phyloP scores from a whole-genome alignment of 1,140 invertebrate species.

The Phocides pigmalion region DNA sequence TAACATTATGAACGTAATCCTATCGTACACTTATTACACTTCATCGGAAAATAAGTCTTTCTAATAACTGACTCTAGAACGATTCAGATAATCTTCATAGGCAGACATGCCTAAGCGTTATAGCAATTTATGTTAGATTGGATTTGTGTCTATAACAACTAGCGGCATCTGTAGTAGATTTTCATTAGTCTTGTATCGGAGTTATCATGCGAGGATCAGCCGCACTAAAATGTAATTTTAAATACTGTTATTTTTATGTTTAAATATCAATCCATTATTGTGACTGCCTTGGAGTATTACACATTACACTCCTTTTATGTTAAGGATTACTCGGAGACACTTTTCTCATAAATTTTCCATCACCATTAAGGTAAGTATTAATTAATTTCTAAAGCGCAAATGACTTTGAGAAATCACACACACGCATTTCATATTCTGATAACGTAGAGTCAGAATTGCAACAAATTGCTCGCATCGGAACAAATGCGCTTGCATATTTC shows the following conservation, averaged over 20 bases:
- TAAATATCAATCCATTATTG: too few relatives aligned
- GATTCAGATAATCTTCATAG: conserved; percentile 26
- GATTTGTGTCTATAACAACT: conserved; percentile 24
- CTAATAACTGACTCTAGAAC: conserved; percentile 14
- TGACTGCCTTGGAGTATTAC: too few relatives aligned
- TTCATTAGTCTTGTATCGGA: background rate
- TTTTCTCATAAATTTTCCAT: too few relatives aligned
- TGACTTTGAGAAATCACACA: too few relatives aligned
- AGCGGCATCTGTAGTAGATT: conserved; percentile 35
- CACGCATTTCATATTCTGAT: background rate
- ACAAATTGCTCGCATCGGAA: conserved; percentile 32
- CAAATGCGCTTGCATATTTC: conserved; percentile 48
- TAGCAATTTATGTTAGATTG: conserved; percentile 42
- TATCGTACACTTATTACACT: conserved; percentile 17
- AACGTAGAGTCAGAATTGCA: conserved; percentile 25
- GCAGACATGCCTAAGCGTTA: conserved; percentile 38
- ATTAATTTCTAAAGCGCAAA: too few relatives aligned
- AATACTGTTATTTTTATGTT: too few relatives aligned
- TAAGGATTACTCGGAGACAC: too few relatives aligned
- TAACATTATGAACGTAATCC: conserved; percentile 25
- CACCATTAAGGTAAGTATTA: too few relatives aligned
- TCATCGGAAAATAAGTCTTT: conserved; percentile 16
- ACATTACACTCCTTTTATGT: too few relatives aligned
- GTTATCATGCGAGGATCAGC: background rate
- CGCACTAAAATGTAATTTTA: too few relatives aligned